Base-by-base conservation (phyloP, 2,113 vertebrate genomes). In the Castor canadensis region DNA sequence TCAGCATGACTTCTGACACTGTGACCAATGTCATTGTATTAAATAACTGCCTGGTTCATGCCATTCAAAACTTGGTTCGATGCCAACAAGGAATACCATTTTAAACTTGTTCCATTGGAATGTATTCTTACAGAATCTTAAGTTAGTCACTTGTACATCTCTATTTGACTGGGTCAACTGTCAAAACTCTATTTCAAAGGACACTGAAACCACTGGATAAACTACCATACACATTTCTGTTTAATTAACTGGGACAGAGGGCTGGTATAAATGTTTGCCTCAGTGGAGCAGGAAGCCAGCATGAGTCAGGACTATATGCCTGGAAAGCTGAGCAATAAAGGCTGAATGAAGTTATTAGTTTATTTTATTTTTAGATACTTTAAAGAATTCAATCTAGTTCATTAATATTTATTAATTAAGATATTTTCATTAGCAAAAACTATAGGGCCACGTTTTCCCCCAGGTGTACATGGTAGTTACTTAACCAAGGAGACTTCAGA, bases 361-460 rank as follows among this genome's bases (percentile, higher is more conserved):
- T 30, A 85, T 54, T 93, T 93, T 85, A 58, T 80, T 81, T 96
- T 81, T 93, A 95, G n/a, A 81, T 67, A 43, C 5, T 81, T 93
- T 52, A 76, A 86, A 88, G 81, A 85, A 80, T 40, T 26, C 77
- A 96, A 85, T 62, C 49, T 89, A 64, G 22, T 89, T 54, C 71
- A 71, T 93, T 76, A 80, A 93, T 52, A 76, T 69, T 73, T 81
- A 76, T 83, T 73, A 80, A 86, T 95, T 81, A 88, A 93, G 60
- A 94, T 67, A 26, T 71, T 56, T n/a, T 67, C 56, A 85, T 66
- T 86, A 91, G 12, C 11, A 56, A 84, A 79, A 72, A 40, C 28
- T 35, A 43, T 30, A 93, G 28, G 62, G 49, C 13, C 32, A 35
- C 47, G 0, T 24, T 89, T 79, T 83, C 47, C 8, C 81, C 16